A percentile compares a stretch with the other conserved stretches of the same genome.
Evolutionary conservation across 2,797 vertebrate species (phyloP).

Genomic region (Iguana delicatissima): DNA sequence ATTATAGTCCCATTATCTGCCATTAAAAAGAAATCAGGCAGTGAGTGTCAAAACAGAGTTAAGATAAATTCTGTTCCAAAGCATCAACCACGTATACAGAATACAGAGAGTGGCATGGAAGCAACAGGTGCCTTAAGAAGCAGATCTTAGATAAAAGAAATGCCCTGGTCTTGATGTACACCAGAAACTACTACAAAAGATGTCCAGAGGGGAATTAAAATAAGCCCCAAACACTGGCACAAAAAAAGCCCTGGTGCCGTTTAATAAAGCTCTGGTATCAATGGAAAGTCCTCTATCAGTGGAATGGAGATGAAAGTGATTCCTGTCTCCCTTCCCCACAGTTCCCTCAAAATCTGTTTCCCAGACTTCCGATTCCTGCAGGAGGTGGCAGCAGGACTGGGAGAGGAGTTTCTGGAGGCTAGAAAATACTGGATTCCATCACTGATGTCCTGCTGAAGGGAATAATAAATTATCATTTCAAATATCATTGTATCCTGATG

Average conservation of each 20-base stretch:
- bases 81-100: slow-evolving; percentile 14
- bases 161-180: not conserved
- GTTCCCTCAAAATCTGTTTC: not conserved
- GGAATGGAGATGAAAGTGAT: not conserved
- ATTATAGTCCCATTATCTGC: slow-evolving; percentile 31
- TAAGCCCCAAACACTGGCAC: not conserved
- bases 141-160: not conserved
- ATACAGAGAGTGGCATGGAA: not conserved
- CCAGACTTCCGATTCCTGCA: not conserved
- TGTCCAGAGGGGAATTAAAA: not conserved
- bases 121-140: slow-evolving; percentile 18
- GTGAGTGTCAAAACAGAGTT: slow-evolving; percentile 36
- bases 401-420: not conserved
- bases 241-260: not conserved
- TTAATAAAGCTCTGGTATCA: not conserved
- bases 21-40: slow-evolving; percentile 44
- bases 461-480: not conserved
- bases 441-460: not conserved
- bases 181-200: not conserved
- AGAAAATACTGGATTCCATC: not conserved
- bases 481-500: not conserved
- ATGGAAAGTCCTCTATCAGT: not conserved
- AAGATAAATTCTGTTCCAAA: slow-evolving; percentile 37
- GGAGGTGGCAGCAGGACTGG: not conserved
- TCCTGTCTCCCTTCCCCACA: not conserved